A percentile compares a stretch with the other conserved stretches of the same genome.
Conservation (phyloP, 2,113 vertebrate genomes). For the Corydoras sp. region DNA sequence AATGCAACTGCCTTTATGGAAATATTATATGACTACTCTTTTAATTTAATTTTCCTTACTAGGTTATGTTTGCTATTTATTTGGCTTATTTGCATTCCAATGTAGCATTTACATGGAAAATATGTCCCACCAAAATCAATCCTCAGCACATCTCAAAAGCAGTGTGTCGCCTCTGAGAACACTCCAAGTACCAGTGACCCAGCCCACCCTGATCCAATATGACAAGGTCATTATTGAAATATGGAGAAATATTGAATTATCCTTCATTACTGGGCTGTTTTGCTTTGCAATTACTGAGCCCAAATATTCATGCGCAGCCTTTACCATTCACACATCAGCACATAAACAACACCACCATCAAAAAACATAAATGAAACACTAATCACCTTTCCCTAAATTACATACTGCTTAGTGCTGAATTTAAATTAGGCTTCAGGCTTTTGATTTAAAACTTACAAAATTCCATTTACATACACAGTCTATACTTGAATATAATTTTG, state of each 20-base stretch:
- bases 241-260: constrained; percentile 2
- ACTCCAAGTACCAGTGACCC: not conserved
- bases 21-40: not conserved
- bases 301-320: not conserved
- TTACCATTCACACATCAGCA: not conserved
- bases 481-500: too few species aligned
- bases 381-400: not conserved
- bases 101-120: constrained; percentile 15
- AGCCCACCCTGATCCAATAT: not conserved
- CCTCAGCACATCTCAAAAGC: not conserved
- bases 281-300: constrained; percentile 6
- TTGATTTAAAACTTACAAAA: too few species aligned
- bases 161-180: not conserved
- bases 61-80: not conserved
- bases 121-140: not conserved
- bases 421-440: not conserved
- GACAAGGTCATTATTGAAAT: constrained; percentile 11
- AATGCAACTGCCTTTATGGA: constrained; percentile 1
- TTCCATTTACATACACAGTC: too few species aligned
- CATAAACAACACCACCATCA: not conserved
- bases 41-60: constrained; percentile 12
- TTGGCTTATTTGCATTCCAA: not conserved
- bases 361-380: not conserved
- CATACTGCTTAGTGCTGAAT: not conserved
- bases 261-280: not conserved